Evolutionary conservation across 1,140 invertebrate species (phyloP), one percentile per base, ranked within the genome.

Genomic region (Phenacoccus solenopsis): DNA sequence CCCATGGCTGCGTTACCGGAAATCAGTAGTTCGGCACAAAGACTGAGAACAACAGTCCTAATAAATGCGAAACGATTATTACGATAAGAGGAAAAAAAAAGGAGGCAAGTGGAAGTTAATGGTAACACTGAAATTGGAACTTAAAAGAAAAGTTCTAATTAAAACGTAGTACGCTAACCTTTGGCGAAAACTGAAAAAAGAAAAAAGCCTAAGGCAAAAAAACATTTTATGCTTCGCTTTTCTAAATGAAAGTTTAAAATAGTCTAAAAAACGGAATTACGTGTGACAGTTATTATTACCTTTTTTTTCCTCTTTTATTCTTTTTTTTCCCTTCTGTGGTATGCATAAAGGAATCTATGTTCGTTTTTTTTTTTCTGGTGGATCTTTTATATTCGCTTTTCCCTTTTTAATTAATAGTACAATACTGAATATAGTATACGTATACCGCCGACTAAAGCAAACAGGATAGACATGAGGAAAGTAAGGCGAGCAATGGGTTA

Each of bases 81-180:
- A n/a, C 32, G n/a, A 38, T 10, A 38, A n/a, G 32, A 38, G n/a
- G 32, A 38, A 59, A 22, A 5, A 59, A 59, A 5, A 59, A 59
- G 4, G 59, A 64, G 59, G 59, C 59, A 64, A 64, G 59, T 64
- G 59, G 59, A 64, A 64, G 59, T 64, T 64, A 64, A 64, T 64
- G 10, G 59, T 64, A 64, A 64, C 59, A 64, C 59, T 64, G 59
- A 64, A 64, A 64, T 64, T 64, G 59, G 21, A 64, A 64, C 59
- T 64, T 64, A 64, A 64, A 64, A 64, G 59, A 64, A 64, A 64
- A 64, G 59, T 64, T 64, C 59, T 64, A 64, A 64, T 64, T 64
- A 64, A 64, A 64, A 64, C 59, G 59, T 64, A 64, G 59, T 64
- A 64, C 25, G 59, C 59, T 64, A 64, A 64, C 59, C 59, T 64